Evolutionary conservation across 2,113 vertebrate genomes (phyloP).

Genomic region (Corythoichthys intestinalis): DNA sequence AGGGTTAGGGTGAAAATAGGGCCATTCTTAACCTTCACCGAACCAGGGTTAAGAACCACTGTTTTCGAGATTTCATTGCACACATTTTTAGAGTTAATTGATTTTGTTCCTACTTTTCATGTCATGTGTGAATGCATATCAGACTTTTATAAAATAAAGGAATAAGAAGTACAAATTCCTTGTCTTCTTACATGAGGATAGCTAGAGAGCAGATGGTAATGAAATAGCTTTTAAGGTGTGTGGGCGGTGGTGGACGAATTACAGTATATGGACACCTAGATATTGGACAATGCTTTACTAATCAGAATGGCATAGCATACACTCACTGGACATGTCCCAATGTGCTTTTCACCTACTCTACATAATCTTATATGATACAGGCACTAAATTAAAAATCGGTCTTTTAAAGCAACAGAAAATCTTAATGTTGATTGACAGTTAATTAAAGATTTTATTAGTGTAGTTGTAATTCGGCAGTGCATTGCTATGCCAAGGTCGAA

Average conservation of each 20-base stretch:
- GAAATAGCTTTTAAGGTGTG: neutral
- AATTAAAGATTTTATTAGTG: neutral
- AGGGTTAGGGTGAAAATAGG: too few species aligned
- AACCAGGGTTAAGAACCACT: too few species aligned
- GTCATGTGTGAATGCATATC: constrained; percentile 17
- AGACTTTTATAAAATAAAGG: constrained; percentile 20
- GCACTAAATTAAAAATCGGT: neutral
- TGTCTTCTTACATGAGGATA: constrained; percentile 24
- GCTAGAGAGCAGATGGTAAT: constrained; percentile 12
- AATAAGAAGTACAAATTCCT: neutral
- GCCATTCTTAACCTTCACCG: too few species aligned
- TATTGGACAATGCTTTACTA: neutral
- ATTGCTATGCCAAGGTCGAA: neutral
- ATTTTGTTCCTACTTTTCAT: constrained; percentile 22
- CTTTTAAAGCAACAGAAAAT: neutral
- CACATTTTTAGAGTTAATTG: constrained; percentile 1
- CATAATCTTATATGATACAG: neutral
- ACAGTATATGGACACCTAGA: constrained; percentile 4
- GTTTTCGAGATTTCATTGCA: neutral
- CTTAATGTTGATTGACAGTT: neutral
- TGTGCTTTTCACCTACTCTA: neutral
- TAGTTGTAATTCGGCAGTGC: neutral
- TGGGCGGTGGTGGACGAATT: neutral
- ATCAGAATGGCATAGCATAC: neutral
- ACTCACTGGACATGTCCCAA: neutral